phyloP scores from a whole-genome alignment of 2,797 vertebrate genomes.

The Brotula barbata region DNA sequence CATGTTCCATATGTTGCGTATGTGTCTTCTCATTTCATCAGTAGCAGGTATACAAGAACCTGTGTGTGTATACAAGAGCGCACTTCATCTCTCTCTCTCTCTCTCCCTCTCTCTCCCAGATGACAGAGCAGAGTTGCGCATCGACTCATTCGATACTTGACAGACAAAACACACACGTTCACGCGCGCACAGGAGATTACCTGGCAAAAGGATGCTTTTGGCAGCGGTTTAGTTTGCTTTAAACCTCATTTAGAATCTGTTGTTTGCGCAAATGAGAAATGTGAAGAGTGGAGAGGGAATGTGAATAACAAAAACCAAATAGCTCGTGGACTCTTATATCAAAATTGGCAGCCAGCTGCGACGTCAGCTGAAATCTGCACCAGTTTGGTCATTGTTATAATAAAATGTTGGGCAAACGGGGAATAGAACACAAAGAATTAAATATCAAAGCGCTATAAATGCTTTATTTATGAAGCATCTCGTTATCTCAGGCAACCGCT shows the following conservation, averaged over 20 bases:
- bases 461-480: no score
- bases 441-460: no score
- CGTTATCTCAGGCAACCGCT: no score
- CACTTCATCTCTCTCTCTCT: conserved; percentile 24
- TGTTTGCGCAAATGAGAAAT: conserved; percentile 49
- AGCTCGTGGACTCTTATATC: conserved; percentile 29
- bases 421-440: background rate
- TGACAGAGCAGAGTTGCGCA: no score
- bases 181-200: conserved; percentile 33
- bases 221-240: conserved; percentile 40
- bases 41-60: conserved; percentile 55
- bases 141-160: background rate
- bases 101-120: no score
- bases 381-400: background rate
- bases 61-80: conserved; percentile 40
- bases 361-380: conserved; percentile 7
- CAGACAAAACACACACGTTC: conserved; percentile 8
- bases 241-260: conserved; percentile 52
- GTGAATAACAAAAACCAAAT: conserved; percentile 43
- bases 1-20: conserved; percentile 11
- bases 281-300: conserved; percentile 26
- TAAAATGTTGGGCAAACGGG: conserved; percentile 1
- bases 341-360: conserved; percentile 4
- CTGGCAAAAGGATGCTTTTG: conserved; percentile 22
- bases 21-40: conserved; percentile 24